Conservation (phyloP, 2,888 invertebrate species). For the Tromatobia lineatoria region DNA sequence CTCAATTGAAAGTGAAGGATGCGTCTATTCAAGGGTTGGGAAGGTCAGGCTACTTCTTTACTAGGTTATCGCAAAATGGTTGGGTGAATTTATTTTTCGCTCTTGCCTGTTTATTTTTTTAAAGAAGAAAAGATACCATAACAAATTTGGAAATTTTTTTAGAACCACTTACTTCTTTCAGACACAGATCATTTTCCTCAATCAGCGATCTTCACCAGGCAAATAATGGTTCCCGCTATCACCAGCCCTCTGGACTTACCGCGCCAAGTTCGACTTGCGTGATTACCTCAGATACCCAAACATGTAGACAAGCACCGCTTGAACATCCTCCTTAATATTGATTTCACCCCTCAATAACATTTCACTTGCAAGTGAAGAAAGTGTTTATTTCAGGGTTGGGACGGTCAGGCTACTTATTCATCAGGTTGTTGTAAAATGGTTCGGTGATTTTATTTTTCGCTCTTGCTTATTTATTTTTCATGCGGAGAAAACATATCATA, state of each 20-base stretch:
- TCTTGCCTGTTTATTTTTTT: background rate
- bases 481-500: no score
- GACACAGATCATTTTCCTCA: no score
- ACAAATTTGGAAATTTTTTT: no score
- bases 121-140: no score
- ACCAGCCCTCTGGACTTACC: conserved; percentile 51
- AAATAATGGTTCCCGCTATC: conserved; percentile 38
- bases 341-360: conserved; percentile 14
- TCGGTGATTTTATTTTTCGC: background rate
- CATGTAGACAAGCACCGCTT: no score
- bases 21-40: background rate
- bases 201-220: no score
- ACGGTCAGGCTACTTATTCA: background rate
- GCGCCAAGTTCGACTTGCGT: no score
- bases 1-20: background rate
- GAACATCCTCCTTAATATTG: no score
- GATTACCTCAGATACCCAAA: no score
- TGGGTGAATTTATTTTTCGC: background rate
- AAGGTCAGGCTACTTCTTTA: background rate
- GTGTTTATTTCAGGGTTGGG: no score
- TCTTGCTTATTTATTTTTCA: background rate
- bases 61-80: background rate
- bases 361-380: background rate
- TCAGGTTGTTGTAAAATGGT: background rate
- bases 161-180: no score